Evolutionary conservation across 1,140 invertebrate species (phyloP), one percentile per base, ranked within the genome.

Genomic region (Ectropis grisescens): DNA sequence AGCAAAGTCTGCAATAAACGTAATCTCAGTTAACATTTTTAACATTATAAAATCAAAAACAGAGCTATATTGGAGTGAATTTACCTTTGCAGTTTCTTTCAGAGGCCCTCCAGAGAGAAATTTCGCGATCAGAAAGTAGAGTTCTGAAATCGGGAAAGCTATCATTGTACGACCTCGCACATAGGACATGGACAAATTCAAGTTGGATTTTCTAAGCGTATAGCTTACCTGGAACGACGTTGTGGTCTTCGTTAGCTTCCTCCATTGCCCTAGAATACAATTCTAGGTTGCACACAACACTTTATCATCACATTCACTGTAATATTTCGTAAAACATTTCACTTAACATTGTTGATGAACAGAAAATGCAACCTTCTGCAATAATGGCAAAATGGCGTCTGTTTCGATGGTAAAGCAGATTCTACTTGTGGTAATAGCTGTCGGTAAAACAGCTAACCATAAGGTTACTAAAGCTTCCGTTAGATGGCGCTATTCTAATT

Each of bases 111-210:
- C 83, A 40, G 89, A 86, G 58, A 98, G 86, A 86, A 95, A 97
- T 86, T 94, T 94, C 44, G 92, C 91, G 65, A 98, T 95, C 68
- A 98, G 86, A 87, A 96, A 97, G 86, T 96, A 96, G 66, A 98
- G 86, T 85, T 98, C 96, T 95, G 91, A 75, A 87, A 91, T 74
- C 69, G 67, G 82, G n/a, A 74, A 79, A 80, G 64, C 71, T 78
- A 84, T 66, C n/a, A n/a, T n/a, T 80, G 74, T 52, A 59, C 57
- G 64, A 78, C 65, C 66, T 78, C 62, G 66, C 44, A 65, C 53
- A 35, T 61, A 44, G 37, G 46, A 59, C 59, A 66, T 45, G 60
- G 31, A 39, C 41, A 44, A 46, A 60, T 69, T 61, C 41, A 30
- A 46, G 48, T 60, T 26, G 58, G 37, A 41, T 57, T 75, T 74